Conservation (phyloP, 2,888 invertebrate species). For the Sesamia inferens region DNA sequence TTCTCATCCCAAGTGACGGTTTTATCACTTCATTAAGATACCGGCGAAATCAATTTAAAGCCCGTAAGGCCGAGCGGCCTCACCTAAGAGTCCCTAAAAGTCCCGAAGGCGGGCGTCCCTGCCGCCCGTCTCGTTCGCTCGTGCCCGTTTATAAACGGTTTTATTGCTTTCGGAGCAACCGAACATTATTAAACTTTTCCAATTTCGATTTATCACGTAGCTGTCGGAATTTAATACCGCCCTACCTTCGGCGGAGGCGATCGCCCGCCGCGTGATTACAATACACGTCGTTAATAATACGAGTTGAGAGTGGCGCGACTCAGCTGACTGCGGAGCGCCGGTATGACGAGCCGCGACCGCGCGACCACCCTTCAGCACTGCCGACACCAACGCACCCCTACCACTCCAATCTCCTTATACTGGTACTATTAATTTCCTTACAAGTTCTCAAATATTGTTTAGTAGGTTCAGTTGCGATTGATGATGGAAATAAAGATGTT, state of each 20-base stretch:
- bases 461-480: conserved; percentile 14
- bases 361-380: conserved; percentile 36
- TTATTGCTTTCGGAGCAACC: conserved; percentile 91
- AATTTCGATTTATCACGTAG: conserved; percentile 91
- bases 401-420: conserved; percentile 42
- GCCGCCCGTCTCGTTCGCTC: conserved; percentile 89
- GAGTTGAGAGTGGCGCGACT: conserved; percentile 78
- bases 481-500: conserved; percentile 2
- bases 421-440: conserved; percentile 21
- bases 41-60: conserved; percentile 86
- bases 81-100: conserved; percentile 89
- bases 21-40: conserved; percentile 87
- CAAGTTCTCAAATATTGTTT: conserved; percentile 27
- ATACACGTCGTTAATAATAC: conserved; percentile 90
- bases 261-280: conserved; percentile 90
- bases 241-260: conserved; percentile 90
- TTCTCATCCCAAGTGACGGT: conserved; percentile 71
- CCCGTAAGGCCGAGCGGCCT: conserved; percentile 82
- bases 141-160: conserved; percentile 90
- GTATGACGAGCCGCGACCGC: conserved; percentile 48
- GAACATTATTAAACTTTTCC: conserved; percentile 91
- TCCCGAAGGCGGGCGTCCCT: conserved; percentile 88
- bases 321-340: conserved; percentile 67
- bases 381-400: conserved; percentile 60
- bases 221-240: conserved; percentile 91